Base-by-base conservation (phyloP, 1,140 invertebrate genomes). In the Drosophila kepulauana region DNA sequence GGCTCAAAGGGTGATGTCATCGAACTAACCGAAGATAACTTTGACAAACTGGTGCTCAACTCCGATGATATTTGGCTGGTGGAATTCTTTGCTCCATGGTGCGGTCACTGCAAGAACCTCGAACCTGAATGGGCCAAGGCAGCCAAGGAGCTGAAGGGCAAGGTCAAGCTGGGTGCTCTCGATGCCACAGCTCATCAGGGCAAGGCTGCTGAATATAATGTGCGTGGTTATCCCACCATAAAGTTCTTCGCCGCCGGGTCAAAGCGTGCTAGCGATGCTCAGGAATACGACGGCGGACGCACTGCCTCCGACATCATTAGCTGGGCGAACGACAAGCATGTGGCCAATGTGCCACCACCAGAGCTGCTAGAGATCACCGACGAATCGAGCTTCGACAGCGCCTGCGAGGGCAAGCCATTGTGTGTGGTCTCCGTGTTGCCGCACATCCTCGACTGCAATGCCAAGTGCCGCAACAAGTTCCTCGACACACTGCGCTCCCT, bases 51-150 rank as follows among this genome's bases (percentile, higher is more conserved):
- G 38, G 98, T 99, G 8, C 91, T 99, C 59, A 94, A 98, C 57
- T 98, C 97, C 4, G 97, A 98, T 11, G 98, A 99, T 82, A 94
- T 98, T 93, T 99, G 98, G 97, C 91, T 99, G 56, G 98, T 99
- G 3, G 98, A 99, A 93, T 99, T 99, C 94, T 99, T 96, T 93
- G 99, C 99, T 11, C 99, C 99, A 0, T 98, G 97, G 97, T 99
- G 98, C 93, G 97, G 97, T 16, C 97, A 99, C 93, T 99, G 99
- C 92, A 99, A 99, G 93, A 98, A 97, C 91, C 94, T 99, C 10
- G 98, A 97, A 52, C 99, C 99, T 0, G 96, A 98, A 76, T 99
- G 98, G 98, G 97, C 96, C 13, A 95, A 96, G 91, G 99, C 99
- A 41, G 99, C 99, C 45, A 95, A 96, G 25, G 96, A 99, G 92